Evolutionary conservation across 2,113 vertebrate species (phyloP), one percentile per base, ranked within the genome.

Genomic region (Thermophis baileyi): DNA sequence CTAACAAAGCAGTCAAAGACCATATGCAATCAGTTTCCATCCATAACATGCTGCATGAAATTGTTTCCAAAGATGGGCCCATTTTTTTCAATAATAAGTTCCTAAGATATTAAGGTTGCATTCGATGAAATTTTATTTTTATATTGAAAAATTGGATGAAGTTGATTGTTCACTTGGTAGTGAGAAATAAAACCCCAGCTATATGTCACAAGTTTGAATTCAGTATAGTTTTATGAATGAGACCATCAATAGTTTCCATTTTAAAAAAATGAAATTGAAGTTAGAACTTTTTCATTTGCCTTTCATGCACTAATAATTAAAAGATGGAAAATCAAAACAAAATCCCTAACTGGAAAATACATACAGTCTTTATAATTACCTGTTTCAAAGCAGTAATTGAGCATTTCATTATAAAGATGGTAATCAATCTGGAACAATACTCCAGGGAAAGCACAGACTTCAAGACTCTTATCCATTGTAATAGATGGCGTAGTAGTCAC

Each of bases 331-430:
- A 92, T 55, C 27, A 93, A 95, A 95, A 92, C 92, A 95, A 96
- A 96, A 94, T 96, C 92, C 94, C 89, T 94, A 87, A 96, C 91
- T 96, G 93, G 81, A 95, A 97, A 95, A 95, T 94, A 35, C 46
- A 95, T 18, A 47, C 63, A 95, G 57, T 53, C 89, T 95, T 96
- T 96, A 94, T 96, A 96, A 97, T 97, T 95, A 96, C 94, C 91
- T 92, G 63, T 96, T 96, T 96, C 89, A 96, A 96, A 96, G 88
- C 88, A 96, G 85, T 94, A 95, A 96, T 96, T 92, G 94, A 96
- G 55, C 94, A 96, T 95, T 96, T 96, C 95, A 92, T 95, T 96
- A 89, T 94, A 69, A 88, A 95, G 94, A 96, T 91, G 90, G 47
- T 96, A 91, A 95, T 93, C 87, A 94, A 35, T 97, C 88, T 90